Conservation (phyloP, 2,113 vertebrate species). For the Pelecanus crispus region DNA sequence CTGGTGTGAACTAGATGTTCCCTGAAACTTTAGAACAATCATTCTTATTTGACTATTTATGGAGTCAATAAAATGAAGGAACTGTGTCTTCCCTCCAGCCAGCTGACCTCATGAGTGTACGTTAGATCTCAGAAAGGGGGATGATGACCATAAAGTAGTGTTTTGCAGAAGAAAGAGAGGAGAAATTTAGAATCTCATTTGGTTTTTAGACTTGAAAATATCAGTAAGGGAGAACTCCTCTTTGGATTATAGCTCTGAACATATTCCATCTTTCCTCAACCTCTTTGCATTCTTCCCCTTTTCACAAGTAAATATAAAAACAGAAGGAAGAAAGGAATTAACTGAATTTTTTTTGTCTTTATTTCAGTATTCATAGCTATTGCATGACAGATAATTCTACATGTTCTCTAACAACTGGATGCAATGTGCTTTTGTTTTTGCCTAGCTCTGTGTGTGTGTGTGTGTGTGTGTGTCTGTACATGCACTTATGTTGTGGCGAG, state of each 20-base stretch:
- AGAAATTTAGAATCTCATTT: background rate
- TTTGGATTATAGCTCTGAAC: background rate
- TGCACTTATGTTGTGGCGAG: background rate
- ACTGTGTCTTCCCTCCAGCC: conserved; percentile 23
- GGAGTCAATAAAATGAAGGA: conserved; percentile 39
- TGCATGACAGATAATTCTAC: background rate
- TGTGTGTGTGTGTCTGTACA: background rate
- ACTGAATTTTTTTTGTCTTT: background rate
- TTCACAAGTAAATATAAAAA: background rate
- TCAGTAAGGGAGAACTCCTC: background rate
- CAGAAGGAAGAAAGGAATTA: background rate
- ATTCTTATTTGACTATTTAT: conserved; percentile 30
- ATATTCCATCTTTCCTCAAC: background rate
- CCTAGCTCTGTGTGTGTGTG: background rate
- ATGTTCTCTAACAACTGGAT: background rate
- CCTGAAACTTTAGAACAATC: background rate
- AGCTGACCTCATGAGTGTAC: background rate
- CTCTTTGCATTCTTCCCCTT: background rate
- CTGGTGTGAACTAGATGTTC: conserved; percentile 35
- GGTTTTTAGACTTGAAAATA: background rate
- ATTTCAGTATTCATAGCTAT: background rate
- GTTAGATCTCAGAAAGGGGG: background rate
- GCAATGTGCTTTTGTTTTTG: background rate
- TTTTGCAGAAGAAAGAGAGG: background rate
- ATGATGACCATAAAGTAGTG: background rate